Percentiles rank a stretch among this genome's conserved stretches.
These are phyloP conservation scores for Hydrotaea cyrtoneurina DNA, from an alignment of 2,888 invertebrate genomes.

Conservation along the genomic window DNA sequence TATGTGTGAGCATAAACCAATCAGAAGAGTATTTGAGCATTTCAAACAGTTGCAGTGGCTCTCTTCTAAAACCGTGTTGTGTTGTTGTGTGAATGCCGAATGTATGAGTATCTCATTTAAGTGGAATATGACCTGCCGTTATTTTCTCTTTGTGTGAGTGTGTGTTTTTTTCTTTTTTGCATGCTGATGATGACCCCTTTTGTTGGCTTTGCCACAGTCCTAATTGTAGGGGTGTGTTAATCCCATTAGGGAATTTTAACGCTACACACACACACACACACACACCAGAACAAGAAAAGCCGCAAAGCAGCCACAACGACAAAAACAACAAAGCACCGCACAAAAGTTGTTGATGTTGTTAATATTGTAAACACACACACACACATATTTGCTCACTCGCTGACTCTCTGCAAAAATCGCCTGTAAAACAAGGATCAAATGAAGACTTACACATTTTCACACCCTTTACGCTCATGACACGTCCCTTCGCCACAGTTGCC, in stretches of 20 bases:
- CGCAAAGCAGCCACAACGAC: slow-evolving; percentile 32
- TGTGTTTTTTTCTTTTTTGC: slow-evolving; percentile 14
- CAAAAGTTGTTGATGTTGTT: slow-evolving; percentile 8
- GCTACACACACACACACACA: slow-evolving; percentile 24
- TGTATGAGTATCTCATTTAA: slow-evolving; percentile 48
- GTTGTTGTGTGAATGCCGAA: background rate
- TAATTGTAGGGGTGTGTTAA: slow-evolving; percentile 77
- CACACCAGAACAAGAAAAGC: slow-evolving; percentile 52
- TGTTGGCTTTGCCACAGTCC: slow-evolving; percentile 53
- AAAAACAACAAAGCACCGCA: slow-evolving; percentile 18
- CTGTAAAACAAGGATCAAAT: slow-evolving; percentile 40
- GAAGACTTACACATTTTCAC: slow-evolving; percentile 39
- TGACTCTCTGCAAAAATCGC: slow-evolving; percentile 12
- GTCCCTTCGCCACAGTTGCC: background rate
- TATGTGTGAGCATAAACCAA: no score
- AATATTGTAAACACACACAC: background rate
- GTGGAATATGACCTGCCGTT: slow-evolving; percentile 65
- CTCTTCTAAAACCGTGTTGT: background rate
- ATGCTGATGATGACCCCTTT: slow-evolving; percentile 38
- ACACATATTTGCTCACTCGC: slow-evolving; percentile 32
- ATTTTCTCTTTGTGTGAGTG: slow-evolving; percentile 44
- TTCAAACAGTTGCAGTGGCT: no score
- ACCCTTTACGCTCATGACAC: slow-evolving; percentile 12
- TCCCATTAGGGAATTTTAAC: slow-evolving; percentile 73
- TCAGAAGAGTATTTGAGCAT: no score